Evolutionary conservation across 2,888 invertebrate genomes (phyloP).

Genomic region (Orthosia gracilis): DNA sequence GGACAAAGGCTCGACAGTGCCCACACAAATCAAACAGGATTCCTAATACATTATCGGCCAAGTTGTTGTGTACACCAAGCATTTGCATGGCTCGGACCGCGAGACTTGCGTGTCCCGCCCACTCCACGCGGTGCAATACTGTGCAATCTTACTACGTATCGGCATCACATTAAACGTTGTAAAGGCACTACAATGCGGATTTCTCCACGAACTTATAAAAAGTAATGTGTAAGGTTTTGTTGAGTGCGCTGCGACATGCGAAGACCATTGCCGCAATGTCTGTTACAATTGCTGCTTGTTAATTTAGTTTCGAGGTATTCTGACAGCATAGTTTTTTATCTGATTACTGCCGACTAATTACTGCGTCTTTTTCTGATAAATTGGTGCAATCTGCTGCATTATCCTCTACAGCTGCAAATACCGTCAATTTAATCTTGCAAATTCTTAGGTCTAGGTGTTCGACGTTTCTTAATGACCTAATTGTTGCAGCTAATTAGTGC

Average conservation of each 20-base stretch:
- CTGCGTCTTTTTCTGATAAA: constrained; percentile 25
- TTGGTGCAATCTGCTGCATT: constrained; percentile 12
- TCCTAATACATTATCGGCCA: constrained; percentile 84
- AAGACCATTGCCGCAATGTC: constrained; percentile 78
- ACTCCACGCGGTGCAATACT: constrained; percentile 83
- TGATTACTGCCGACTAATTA: constrained; percentile 15
- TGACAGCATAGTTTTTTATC: constrained; percentile 27
- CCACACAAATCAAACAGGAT: constrained; percentile 89
- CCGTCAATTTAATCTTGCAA: constrained; percentile 7
- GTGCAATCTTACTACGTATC: constrained; percentile 86
- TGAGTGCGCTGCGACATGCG: constrained; percentile 82
- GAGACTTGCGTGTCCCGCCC: constrained; percentile 88
- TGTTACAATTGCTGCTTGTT: constrained; percentile 67
- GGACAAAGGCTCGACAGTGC: constrained; percentile 81
- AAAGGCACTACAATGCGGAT: constrained; percentile 82
- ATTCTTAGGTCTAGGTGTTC: constrained; percentile 19
- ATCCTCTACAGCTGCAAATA: constrained; percentile 4
- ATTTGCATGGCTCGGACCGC: constrained; percentile 85
- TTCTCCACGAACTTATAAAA: constrained; percentile 82
- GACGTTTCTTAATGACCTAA: constrained; percentile 62
- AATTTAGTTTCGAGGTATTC: constrained; percentile 57
- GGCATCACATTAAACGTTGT: constrained; percentile 86
- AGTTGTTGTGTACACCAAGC: constrained; percentile 80
- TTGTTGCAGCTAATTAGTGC: constrained; percentile 72
- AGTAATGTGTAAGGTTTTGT: constrained; percentile 77